Conservation (phyloP, 2,113 vertebrate genomes). For the Eclectus roratus region DNA sequence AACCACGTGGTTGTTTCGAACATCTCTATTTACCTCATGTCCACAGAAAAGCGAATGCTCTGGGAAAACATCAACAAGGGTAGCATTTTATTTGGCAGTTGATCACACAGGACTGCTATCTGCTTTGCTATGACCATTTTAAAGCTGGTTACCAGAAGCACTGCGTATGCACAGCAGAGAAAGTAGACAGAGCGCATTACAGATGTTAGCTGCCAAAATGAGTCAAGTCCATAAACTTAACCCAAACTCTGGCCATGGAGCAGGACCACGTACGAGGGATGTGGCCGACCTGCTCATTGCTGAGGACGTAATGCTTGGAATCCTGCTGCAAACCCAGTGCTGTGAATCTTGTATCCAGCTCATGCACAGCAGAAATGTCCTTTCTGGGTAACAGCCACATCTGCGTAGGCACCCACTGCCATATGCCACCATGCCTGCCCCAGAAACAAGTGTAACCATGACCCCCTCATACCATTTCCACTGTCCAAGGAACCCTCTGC, state of each 20-base stretch:
- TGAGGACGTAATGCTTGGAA: rapidly evolving
- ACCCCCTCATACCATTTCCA: not conserved
- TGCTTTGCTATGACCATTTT: not conserved
- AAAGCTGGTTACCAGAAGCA: not conserved
- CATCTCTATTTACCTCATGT: not conserved
- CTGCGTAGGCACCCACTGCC: rapidly evolving
- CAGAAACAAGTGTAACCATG: not conserved
- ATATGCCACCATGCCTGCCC: not conserved
- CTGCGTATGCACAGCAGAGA: rapidly evolving
- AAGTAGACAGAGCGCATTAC: rapidly evolving
- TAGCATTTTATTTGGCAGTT: not conserved
- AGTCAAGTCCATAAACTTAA: not conserved
- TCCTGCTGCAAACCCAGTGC: not conserved
- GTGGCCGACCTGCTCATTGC: not conserved
- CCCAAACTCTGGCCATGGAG: not conserved
- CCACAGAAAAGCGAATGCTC: not conserved
- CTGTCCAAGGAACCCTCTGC: not conserved
- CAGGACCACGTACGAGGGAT: rapidly evolving
- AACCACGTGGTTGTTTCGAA: not conserved
- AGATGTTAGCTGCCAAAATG: not conserved
- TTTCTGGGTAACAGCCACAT: not conserved
- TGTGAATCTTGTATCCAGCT: not conserved
- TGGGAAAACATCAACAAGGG: not conserved
- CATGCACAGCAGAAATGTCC: not conserved
- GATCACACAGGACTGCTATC: not conserved